These are phyloP conservation scores for Trichonephila clavata DNA, from an alignment of 1,140 invertebrate species.

Conservation along the genomic window DNA sequence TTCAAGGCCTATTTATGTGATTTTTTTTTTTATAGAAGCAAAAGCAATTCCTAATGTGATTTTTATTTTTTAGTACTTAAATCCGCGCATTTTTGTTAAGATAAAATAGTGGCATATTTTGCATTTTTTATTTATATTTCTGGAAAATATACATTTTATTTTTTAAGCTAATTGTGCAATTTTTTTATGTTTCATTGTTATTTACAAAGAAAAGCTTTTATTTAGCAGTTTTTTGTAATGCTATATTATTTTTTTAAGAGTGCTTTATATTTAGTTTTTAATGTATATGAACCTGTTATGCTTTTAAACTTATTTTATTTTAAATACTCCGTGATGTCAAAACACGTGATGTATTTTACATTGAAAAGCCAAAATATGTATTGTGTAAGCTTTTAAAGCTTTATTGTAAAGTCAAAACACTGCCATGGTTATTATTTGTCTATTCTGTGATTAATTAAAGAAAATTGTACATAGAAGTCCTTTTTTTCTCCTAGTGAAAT, in stretches of 20 bases:
- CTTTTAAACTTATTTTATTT: background rate
- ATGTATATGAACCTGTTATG: background rate
- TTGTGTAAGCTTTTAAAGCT: background rate
- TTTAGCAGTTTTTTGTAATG: background rate
- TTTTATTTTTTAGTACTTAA: background rate
- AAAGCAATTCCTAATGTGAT: background rate
- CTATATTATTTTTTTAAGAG: background rate
- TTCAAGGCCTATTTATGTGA: background rate
- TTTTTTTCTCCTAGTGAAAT: background rate
- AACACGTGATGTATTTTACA: background rate
- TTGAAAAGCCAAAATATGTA: background rate
- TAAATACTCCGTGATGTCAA: background rate
- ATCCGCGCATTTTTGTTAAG: background rate
- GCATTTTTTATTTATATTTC: background rate
- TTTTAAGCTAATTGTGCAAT: slow-evolving; percentile 3
- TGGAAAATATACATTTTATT: background rate
- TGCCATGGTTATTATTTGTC: background rate
- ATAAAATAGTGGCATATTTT: background rate
- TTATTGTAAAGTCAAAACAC: background rate
- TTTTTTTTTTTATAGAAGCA: background rate
- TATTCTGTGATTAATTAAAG: background rate
- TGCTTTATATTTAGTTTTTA: background rate
- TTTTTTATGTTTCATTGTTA: background rate
- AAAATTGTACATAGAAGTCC: background rate
- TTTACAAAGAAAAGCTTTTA: background rate